phyloP scores from a whole-genome alignment of 1,140 invertebrate species.

The Trichonephila inaurata region DNA sequence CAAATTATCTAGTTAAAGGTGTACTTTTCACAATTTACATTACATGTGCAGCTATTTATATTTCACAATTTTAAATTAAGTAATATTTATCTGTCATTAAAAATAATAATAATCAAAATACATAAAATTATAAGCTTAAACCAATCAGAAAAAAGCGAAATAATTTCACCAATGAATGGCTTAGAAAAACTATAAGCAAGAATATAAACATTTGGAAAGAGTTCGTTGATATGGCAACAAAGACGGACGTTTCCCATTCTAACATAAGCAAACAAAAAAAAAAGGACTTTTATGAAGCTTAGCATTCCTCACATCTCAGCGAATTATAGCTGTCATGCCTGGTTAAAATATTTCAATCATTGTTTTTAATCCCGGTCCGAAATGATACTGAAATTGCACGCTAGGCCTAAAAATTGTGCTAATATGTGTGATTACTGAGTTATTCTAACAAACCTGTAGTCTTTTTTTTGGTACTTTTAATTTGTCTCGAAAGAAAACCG shows the following conservation, averaged over 20 bases:
- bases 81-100: too few species aligned
- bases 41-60: too few species aligned
- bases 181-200: neutral
- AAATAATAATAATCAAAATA: too few species aligned
- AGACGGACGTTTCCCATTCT: neutral
- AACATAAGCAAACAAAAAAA: neutral
- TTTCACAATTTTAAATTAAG: too few species aligned
- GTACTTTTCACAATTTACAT: too few species aligned
- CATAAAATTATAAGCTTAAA: too few species aligned
- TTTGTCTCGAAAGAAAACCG: too few species aligned
- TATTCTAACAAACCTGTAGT: too few species aligned
- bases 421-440: too few species aligned
- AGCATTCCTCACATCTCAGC: neutral
- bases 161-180: neutral
- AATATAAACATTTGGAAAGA: neutral
- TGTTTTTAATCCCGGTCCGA: neutral
- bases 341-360: neutral
- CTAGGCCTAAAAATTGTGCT: neutral
- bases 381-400: neutral
- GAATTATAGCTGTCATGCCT: neutral
- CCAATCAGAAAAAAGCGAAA: neutral
- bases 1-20: too few species aligned
- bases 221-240: conserved; percentile 30
- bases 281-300: neutral
- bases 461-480: too few species aligned